A percentile compares a stretch with the other conserved stretches of the same genome.
These are phyloP conservation scores for Lutjanus argentimaculatus DNA, from an alignment of 2,797 vertebrate genomes.

Conservation along the genomic window DNA sequence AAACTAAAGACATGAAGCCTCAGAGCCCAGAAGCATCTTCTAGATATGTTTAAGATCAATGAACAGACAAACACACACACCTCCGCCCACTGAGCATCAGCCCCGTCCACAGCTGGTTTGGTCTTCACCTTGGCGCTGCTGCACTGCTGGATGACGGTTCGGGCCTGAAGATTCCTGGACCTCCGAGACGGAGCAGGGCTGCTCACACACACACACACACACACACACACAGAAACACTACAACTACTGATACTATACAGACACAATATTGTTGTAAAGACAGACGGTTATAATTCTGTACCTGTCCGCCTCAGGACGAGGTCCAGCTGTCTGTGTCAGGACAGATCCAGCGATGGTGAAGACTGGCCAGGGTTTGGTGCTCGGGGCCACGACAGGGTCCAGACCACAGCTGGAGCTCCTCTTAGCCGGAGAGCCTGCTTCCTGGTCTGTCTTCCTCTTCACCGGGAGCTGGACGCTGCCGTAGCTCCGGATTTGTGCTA, in stretches of 20 bases:
- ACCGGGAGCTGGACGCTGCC: background rate
- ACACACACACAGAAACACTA: too few species aligned
- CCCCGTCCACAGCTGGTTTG: conserved; percentile 55
- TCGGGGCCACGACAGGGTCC: conserved; percentile 53
- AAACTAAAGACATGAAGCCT: background rate
- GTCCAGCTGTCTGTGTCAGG: background rate
- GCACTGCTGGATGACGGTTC: conserved; percentile 78
- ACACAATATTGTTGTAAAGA: background rate
- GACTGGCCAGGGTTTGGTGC: conserved; percentile 72
- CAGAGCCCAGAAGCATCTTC: background rate
- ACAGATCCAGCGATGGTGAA: conserved; percentile 47
- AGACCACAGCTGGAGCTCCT: conserved; percentile 35
- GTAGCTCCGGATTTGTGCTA: fast-evolving
- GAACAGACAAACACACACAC: conserved; percentile 34
- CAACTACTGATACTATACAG: background rate
- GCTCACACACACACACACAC: background rate
- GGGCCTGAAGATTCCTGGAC: conserved; percentile 53
- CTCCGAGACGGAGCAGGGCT: conserved; percentile 26
- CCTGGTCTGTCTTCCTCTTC: conserved; percentile 35
- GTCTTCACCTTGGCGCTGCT: conserved; percentile 69
- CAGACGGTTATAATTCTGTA: background rate
- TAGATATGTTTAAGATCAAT: background rate
- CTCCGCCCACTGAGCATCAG: conserved; percentile 76
- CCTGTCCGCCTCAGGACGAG: conserved; percentile 12
- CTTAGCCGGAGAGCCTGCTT: background rate